Evolutionary conservation across 2,113 vertebrate species (phyloP).

Genomic region (Microtus richardsoni): DNA sequence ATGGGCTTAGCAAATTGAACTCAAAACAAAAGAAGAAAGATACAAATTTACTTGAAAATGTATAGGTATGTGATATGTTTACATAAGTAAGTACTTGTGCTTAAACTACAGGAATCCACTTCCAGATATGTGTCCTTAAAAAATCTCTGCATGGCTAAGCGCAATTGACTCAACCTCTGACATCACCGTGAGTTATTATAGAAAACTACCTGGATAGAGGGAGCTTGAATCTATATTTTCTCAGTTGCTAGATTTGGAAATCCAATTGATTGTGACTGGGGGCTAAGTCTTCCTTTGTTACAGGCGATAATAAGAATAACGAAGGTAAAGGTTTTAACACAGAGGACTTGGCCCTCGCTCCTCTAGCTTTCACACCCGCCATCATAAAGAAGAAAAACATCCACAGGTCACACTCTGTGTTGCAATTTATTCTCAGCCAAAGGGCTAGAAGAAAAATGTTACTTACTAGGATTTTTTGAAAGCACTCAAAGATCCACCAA

Average conservation of each 20-base stretch:
- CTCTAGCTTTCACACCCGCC: neutral
- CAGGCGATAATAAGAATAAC: conserved; percentile 36
- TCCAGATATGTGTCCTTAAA: neutral
- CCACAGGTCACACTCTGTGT: conserved; percentile 28
- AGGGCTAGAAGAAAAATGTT: conserved; percentile 32
- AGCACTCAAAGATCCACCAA: conserved; percentile 27
- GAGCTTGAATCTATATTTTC: neutral
- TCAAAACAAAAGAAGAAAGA: neutral
- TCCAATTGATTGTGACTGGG: neutral
- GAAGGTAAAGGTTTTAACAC: conserved; percentile 44
- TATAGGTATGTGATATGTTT: neutral
- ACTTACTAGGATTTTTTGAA: conserved; percentile 61
- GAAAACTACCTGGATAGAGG: neutral
- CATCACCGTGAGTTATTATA: neutral
- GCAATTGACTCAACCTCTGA: neutral
- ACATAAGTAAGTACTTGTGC: neutral
- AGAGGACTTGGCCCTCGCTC: neutral
- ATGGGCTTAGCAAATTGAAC: neutral
- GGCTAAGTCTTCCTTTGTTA: conserved; percentile 11
- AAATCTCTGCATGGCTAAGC: neutral
- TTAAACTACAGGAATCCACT: neutral
- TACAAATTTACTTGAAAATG: neutral
- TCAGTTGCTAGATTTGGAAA: neutral
- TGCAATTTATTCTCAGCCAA: conserved; percentile 70
- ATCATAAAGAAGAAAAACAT: conserved; percentile 52